Conservation (phyloP, 2,797 vertebrate genomes). For the Propithecus deckenii region DNA sequence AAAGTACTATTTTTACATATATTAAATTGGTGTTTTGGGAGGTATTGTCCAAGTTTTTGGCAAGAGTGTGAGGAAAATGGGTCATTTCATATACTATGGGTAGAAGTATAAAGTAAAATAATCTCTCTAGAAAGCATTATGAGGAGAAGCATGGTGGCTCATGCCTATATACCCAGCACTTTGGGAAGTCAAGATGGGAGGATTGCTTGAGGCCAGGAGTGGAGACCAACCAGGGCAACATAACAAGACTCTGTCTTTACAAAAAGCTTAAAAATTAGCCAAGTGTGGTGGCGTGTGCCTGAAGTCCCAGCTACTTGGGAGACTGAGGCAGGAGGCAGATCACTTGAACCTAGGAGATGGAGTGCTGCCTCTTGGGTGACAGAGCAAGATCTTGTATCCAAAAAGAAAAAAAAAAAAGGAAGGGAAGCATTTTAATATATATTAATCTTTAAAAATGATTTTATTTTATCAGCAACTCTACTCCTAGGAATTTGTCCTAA, state of each 20-base stretch:
- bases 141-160: too few relatives aligned
- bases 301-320: neutral
- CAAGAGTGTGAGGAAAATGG: neutral
- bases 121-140: neutral
- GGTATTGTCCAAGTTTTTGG: neutral
- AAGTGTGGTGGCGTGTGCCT: neutral
- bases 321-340: neutral
- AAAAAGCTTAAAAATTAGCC: neutral
- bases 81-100: neutral
- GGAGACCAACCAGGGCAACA: neutral
- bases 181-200: neutral
- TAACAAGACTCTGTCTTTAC: neutral
- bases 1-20: neutral
- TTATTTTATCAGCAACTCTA: neutral
- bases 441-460: constrained; percentile 1
- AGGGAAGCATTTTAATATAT: neutral
- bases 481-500: constrained; percentile 5
- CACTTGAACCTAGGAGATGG: neutral
- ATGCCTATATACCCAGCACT: too few relatives aligned
- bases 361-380: neutral
- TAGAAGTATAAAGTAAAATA: neutral
- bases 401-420: neutral
- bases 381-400: neutral
- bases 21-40: neutral
- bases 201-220: neutral